Evolutionary conservation across 2,888 invertebrate genomes (phyloP).

Genomic region (Thecocarcelia acutangulata): DNA sequence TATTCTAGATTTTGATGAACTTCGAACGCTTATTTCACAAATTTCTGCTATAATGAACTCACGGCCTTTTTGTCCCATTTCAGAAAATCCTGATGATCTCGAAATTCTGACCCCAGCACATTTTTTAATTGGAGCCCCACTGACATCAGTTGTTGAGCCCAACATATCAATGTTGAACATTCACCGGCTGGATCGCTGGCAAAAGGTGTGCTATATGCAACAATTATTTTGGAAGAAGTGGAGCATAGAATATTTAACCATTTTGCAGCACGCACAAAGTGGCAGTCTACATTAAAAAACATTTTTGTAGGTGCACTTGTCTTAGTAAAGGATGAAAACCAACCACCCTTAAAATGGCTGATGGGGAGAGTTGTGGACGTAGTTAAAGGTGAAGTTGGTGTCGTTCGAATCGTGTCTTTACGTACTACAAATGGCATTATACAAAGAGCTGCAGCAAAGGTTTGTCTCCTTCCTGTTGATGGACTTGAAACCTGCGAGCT

Average conservation of each 20-base stretch:
- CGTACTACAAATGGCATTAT: constrained; percentile 25
- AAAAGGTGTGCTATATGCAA: not conserved
- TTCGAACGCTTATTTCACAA: constrained; percentile 3
- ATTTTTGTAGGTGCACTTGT: not conserved
- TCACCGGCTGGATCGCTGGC: constrained; percentile 17
- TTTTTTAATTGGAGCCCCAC: constrained; percentile 19
- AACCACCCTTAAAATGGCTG: constrained; percentile 5
- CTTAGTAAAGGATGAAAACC: not conserved
- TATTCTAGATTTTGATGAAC: constrained; percentile 16
- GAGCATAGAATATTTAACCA: constrained; percentile 13
- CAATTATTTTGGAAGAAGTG: no score
- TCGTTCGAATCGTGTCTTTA: constrained; percentile 32
- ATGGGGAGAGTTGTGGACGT: constrained; percentile 9
- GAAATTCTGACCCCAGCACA: not conserved
- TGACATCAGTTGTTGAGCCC: constrained; percentile 34
- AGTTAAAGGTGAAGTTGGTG: constrained; percentile 37
- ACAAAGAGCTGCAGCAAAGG: constrained; percentile 12
- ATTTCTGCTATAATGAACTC: constrained; percentile 20
- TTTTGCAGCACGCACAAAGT: constrained; percentile 8
- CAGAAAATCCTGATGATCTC: constrained; percentile 16
- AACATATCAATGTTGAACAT: constrained; percentile 32
- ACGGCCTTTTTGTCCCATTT: constrained; percentile 1
- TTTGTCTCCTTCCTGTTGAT: no score
- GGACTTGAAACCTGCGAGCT: no score
- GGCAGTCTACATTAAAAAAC: not conserved